A percentile compares a stretch with the other conserved stretches of the same genome.
Evolutionary conservation across 2,113 vertebrate species (phyloP).

Genomic region (Anhinga anhinga): DNA sequence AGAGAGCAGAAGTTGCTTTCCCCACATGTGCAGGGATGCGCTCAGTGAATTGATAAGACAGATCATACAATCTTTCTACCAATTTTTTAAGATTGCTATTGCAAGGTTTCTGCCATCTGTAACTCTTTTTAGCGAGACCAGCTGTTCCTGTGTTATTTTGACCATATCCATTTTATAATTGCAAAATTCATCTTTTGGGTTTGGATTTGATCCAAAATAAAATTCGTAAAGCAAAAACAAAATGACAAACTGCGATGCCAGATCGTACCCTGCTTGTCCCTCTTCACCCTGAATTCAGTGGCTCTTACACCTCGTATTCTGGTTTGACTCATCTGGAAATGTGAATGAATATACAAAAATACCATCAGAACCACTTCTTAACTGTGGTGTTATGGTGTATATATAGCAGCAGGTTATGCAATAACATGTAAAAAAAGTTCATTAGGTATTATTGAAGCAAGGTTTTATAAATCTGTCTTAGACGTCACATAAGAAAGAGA

Average conservation of each 20-base stretch:
- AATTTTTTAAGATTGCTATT: background rate
- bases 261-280: background rate
- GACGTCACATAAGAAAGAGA: background rate
- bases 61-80: background rate
- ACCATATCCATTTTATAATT: background rate
- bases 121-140: background rate
- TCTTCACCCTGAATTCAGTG: background rate
- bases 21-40: background rate
- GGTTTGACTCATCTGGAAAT: background rate
- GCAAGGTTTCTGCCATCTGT: background rate
- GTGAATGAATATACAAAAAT: background rate
- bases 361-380: background rate
- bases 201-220: background rate
- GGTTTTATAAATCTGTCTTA: background rate
- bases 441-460: background rate
- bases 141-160: background rate
- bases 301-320: background rate
- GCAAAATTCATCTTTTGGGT: background rate
- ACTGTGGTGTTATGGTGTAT: background rate
- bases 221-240: background rate
- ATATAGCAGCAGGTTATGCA: background rate
- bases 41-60: background rate
- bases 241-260: background rate
- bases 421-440: background rate
- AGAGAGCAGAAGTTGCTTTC: background rate